Conservation (phyloP, 2,888 invertebrate genomes). For the Drosophila anceps region DNA sequence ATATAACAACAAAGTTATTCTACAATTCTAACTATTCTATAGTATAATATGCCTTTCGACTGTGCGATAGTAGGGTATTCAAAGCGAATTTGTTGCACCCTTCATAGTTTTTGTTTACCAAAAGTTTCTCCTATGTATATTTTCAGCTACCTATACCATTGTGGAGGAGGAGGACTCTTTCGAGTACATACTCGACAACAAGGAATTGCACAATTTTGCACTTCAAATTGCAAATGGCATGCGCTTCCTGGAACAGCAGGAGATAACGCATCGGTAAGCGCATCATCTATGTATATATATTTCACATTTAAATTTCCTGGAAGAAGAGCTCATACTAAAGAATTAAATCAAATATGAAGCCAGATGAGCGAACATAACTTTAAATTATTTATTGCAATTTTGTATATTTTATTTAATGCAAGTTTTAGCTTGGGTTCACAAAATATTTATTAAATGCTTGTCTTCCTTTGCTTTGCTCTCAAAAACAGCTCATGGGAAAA, state of each 20-base stretch:
- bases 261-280: constrained; percentile 89
- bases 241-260: constrained; percentile 90
- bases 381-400: neutral
- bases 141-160: constrained; percentile 82
- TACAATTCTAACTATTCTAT: too few relatives aligned
- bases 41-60: too few relatives aligned
- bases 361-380: neutral
- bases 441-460: neutral
- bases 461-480: neutral
- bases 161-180: constrained; percentile 76
- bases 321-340: neutral
- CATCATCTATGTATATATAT: neutral
- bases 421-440: neutral
- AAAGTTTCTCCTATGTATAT: neutral
- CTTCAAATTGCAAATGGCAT: constrained; percentile 93
- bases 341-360: neutral
- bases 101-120: too few relatives aligned
- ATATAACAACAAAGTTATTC: too few relatives aligned
- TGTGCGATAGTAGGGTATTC: too few relatives aligned
- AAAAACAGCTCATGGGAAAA: too few relatives aligned
- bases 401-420: neutral
- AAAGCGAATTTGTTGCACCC: too few relatives aligned
- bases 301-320: neutral
- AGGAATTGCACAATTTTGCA: constrained; percentile 90
- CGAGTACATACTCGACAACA: constrained; percentile 85